Base-by-base conservation (phyloP, 2,113 vertebrate species). In the Petrocephalus zakoni region DNA sequence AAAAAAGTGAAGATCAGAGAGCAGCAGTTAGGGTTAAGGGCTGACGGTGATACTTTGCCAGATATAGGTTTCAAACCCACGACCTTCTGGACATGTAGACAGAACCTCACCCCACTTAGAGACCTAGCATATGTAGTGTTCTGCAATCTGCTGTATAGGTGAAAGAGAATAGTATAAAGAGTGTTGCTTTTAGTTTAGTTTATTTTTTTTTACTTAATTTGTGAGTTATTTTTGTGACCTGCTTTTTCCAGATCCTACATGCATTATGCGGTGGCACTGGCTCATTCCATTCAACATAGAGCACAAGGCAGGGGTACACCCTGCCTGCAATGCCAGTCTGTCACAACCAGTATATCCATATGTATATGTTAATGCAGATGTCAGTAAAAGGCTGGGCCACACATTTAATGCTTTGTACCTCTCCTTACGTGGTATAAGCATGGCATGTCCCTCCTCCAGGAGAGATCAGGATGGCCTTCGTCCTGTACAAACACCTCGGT, bases 381-480 rank as follows among this genome's bases (percentile, higher is more conserved):
- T 42, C 15, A 6, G 19, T 75, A 37, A 42, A 75, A 75, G 72
- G 72, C 17, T 13, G 5, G 72, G 34, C 15, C 61, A 13, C 61
- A 68, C 61, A 68, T 25, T 68, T 68, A 8, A 47, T 83, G 46
- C 10, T 1, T 83, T 49, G 81, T 83, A 11, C 21, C 22, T 47
- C 42, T 83, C 15, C 46, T 83, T 83, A 22, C 37, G 4, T 0
- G 34, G 15, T 53, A 25, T 85, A 11, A 85, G 29, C 42, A 34
- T 89, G 19, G 49, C 4, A 34, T 47, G 5, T 49, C 55, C 49
- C 88, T 90, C 87, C 90, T 92, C 61, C 93, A 99, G 98, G 98
- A 93, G 98, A 99, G 93, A 99, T 99, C 85, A 96, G 98, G 91
- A 98, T 99, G 88, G 98, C 97, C 0, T 99, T 99, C 82, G 97